Evolutionary conservation across 2,888 invertebrate species (phyloP).

Genomic region (Callosobruchus maculatus): DNA sequence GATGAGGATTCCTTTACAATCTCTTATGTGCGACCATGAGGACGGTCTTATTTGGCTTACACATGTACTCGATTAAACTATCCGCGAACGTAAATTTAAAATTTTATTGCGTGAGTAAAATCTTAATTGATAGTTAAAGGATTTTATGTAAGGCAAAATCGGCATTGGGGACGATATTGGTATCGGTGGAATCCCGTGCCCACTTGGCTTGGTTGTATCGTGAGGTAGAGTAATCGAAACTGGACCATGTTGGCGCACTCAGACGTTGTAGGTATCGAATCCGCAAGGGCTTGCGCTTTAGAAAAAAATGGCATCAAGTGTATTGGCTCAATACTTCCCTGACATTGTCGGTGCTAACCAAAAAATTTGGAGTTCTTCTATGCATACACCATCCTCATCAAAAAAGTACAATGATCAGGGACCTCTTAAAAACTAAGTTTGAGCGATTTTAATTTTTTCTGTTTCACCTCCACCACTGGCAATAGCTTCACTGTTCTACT

Average conservation of each 20-base stretch:
- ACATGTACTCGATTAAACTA: conserved; percentile 2
- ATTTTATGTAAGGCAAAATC: background rate
- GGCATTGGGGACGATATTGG: conserved; percentile 8
- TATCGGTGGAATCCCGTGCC: conserved; percentile 5
- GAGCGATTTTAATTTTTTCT: no score
- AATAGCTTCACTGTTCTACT: no score
- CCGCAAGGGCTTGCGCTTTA: no score
- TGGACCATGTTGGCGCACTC: background rate
- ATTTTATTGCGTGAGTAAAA: conserved; percentile 10
- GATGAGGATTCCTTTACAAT: background rate
- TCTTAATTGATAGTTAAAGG: conserved; percentile 3
- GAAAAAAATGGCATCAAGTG: no score
- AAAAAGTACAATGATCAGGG: no score
- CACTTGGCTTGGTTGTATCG: background rate
- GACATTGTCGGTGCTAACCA: no score
- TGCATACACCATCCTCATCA: no score
- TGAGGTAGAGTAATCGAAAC: background rate
- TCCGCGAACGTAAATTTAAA: conserved; percentile 4
- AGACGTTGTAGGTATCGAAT: no score
- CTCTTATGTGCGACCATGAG: background rate
- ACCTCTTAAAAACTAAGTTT: no score
- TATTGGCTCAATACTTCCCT: no score
- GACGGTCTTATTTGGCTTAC: background rate
- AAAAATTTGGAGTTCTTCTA: no score
- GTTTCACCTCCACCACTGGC: no score